These are phyloP conservation scores for Dendrolimus kikuchii DNA, from an alignment of 1,140 invertebrate genomes.

Conservation along the genomic window DNA sequence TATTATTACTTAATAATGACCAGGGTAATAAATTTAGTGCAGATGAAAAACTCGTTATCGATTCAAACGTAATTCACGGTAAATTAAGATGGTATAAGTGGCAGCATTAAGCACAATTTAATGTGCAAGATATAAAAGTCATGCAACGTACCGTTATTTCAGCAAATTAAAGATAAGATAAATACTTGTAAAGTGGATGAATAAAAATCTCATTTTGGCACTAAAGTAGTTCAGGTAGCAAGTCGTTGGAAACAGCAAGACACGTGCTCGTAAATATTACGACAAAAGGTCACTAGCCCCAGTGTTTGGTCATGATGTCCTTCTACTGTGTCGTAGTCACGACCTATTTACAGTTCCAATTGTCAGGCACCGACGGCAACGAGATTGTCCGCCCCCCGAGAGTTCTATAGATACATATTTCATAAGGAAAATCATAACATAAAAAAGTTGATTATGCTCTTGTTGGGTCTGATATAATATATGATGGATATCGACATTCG, in stretches of 20 bases:
- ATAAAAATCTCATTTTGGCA: background rate
- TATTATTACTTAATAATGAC: too few species aligned
- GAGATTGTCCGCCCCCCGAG: conserved; percentile 1
- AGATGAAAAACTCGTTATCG: too few species aligned
- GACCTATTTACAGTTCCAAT: conserved; percentile 55
- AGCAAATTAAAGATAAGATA: too few species aligned
- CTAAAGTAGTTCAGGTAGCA: background rate
- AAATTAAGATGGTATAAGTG: too few species aligned
- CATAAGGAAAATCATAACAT: conserved; percentile 13
- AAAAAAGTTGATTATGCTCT: conserved; percentile 33
- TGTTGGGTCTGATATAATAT: conserved; percentile 19
- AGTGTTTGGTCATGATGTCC: conserved; percentile 50
- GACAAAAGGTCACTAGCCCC: conserved; percentile 50
- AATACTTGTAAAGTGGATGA: background rate
- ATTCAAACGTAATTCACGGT: too few species aligned
- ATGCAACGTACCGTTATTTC: too few species aligned
- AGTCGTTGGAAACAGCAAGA: conserved; percentile 1
- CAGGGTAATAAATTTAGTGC: too few species aligned
- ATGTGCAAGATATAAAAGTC: too few species aligned
- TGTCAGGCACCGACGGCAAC: conserved; percentile 23
- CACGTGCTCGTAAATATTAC: conserved; percentile 36
- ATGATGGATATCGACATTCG: conserved; percentile 24
- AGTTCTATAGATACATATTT: conserved; percentile 4
- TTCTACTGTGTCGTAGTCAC: conserved; percentile 41
- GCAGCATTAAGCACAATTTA: too few species aligned